A percentile compares a stretch with the other conserved stretches of the same genome.
Evolutionary conservation across 2,888 invertebrate species (phyloP).

Genomic region (Tachystola acroxantha): DNA sequence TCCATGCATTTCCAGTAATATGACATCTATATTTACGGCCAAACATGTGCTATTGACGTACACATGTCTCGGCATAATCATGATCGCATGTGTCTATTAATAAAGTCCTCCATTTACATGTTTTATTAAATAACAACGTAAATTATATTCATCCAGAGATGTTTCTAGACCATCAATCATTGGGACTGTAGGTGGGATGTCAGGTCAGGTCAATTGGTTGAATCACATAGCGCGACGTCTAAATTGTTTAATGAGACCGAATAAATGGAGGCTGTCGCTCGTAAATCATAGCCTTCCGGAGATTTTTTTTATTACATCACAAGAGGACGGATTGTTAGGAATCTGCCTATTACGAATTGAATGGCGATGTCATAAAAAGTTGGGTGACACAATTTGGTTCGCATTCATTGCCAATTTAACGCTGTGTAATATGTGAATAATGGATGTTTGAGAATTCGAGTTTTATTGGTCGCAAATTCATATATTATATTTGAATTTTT

Average conservation of each 20-base stretch:
- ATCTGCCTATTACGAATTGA: background rate
- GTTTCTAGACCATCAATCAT: background rate
- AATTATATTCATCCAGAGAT: background rate
- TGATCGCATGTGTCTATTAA: background rate
- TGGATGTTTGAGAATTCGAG: no score
- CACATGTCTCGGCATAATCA: background rate
- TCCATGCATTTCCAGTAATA: background rate
- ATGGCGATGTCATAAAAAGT: background rate
- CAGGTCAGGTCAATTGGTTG: slow-evolving; percentile 7
- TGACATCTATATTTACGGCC: background rate
- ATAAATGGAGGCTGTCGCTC: slow-evolving; percentile 5
- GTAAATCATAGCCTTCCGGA: slow-evolving; percentile 4
- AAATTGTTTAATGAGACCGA: slow-evolving; percentile 8
- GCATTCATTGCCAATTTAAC: no score
- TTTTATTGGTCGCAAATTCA: no score
- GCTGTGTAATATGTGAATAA: no score
- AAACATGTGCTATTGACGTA: background rate
- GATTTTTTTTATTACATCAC: slow-evolving; percentile 1
- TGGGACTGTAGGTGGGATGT: background rate
- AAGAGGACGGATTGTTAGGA: background rate
- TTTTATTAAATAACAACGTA: background rate
- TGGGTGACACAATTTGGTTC: no score
- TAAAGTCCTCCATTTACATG: background rate
- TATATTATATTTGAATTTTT: no score
- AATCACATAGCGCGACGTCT: slow-evolving; percentile 3